Evolutionary conservation across 2,113 vertebrate species (phyloP), one percentile per base, ranked within the genome.

Genomic region (Trogon surrucura): DNA sequence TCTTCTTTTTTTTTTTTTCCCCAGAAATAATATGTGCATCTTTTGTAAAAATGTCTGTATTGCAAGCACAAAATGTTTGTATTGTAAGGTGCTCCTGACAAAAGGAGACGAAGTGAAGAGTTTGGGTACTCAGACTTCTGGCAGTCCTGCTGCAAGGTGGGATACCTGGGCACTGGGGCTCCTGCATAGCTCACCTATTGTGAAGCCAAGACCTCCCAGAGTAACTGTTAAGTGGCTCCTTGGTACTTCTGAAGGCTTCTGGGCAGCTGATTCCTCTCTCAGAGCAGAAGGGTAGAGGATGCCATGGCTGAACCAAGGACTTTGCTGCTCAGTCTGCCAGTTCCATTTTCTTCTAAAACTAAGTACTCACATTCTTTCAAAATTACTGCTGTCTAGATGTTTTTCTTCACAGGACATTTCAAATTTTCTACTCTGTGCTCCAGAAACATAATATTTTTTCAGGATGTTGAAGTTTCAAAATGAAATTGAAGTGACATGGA

Each of bases 181-280:
- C 6, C n/a, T 36, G 3, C 5, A 13, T 3, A 5, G 5, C 3
- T 34, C 4, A 15, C 6, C 10, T 71, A 4, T 10, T 85, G 36
- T 38, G 48, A 92, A 92, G 26, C 5, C 23, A 38, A 25, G 11
- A 74, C 11, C 13, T 81, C 25, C 26, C 18, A 41, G 16, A 44
- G 11, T 30, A 56, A 22, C 36, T 32, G 16, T 16, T 50, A n/a
- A 64, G n/a, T 13, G 13, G 16, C 17, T 72, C 2, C 54, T 71
- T 1, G 0, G 7, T 85, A 27, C 27, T 38, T 51, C 61, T 53
- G 34, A n/a, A 7, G 8, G 12, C 8, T 85, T 6, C 51, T 62
- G 13, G 16, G 5, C 4, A 27, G 10, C 16, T 47, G 19, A 4
- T 14, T 79, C 22, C 22, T 80, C 16, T 64, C 15, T 70, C 36